Conservation (phyloP, 2,888 invertebrate species). For the Drosophila mayaguana region DNA sequence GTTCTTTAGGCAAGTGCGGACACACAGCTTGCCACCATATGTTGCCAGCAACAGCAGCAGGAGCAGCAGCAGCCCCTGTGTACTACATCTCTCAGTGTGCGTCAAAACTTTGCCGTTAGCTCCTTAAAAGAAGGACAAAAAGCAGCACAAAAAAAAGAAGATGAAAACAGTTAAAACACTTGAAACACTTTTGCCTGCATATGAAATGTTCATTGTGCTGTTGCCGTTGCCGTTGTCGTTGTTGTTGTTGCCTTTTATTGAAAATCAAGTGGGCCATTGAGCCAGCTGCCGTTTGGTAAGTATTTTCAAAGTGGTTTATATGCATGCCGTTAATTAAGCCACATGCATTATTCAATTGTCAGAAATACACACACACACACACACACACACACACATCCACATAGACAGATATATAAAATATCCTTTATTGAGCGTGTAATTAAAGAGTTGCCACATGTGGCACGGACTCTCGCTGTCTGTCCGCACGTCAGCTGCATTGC, state of each 20-base stretch:
- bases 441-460: slow-evolving; percentile 31
- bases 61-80: slow-evolving; percentile 9
- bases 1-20: slow-evolving; percentile 45
- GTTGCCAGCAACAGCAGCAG: slow-evolving; percentile 39
- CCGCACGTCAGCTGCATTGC: slow-evolving; percentile 68
- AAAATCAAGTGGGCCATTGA: slow-evolving; percentile 36
- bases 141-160: slow-evolving; percentile 14
- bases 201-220: slow-evolving; percentile 45
- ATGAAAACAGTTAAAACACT: slow-evolving; percentile 44
- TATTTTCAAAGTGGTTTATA: slow-evolving; percentile 47
- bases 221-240: slow-evolving; percentile 11
- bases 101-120: slow-evolving; percentile 49
- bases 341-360: slow-evolving; percentile 34
- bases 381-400: background rate
- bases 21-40: slow-evolving; percentile 67
- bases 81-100: slow-evolving; percentile 3
- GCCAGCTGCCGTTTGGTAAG: slow-evolving; percentile 42
- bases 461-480: background rate
- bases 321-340: slow-evolving; percentile 49
- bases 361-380: background rate
- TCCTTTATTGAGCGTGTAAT: slow-evolving; percentile 29
- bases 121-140: slow-evolving; percentile 9
- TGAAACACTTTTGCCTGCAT: slow-evolving; percentile 35
- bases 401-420: background rate
- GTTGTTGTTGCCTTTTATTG: slow-evolving; percentile 39